Evolutionary conservation across 1,140 invertebrate species (phyloP).

Genomic region (Neodiprion fabricii): DNA sequence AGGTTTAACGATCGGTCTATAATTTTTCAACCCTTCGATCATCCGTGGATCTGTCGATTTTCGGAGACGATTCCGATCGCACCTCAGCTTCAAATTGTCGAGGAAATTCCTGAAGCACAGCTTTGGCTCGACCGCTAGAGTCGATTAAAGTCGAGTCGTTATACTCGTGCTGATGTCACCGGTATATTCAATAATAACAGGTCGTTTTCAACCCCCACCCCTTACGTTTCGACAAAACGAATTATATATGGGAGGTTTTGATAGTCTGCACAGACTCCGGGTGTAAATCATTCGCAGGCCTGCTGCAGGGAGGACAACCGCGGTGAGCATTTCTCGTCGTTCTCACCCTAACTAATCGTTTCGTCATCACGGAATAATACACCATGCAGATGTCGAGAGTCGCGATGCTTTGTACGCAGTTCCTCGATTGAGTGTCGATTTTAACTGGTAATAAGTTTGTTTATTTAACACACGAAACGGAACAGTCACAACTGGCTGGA

Average conservation of each 20-base stretch:
- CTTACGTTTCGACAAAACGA: not conserved
- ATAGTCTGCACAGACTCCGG: not conserved
- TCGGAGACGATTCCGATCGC: not conserved
- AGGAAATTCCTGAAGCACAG: not conserved
- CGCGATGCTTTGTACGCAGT: too few relatives aligned
- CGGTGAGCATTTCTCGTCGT: conserved; percentile 20
- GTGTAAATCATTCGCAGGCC: conserved; percentile 18
- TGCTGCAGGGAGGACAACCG: conserved; percentile 30
- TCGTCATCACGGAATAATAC: conserved; percentile 57
- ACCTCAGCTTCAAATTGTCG: not conserved
- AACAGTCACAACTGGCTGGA: conserved; percentile 28
- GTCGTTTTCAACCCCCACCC: not conserved
- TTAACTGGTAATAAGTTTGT: conserved; percentile 25
- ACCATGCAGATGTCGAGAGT: conserved; percentile 26
- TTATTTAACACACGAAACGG: conserved; percentile 17
- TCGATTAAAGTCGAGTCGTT: not conserved
- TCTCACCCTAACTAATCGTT: conserved; percentile 56
- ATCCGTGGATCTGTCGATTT: too few relatives aligned
- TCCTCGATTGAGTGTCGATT: conserved; percentile 9
- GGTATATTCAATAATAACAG: not conserved
- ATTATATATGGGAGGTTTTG: conserved; percentile 2
- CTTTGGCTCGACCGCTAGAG: too few relatives aligned
- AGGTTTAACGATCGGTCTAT: not conserved
- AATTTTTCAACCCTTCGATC: too few relatives aligned
- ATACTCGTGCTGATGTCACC: not conserved